A percentile compares a stretch with the other conserved stretches of the same genome.
phyloP scores from a whole-genome alignment of 2,888 invertebrate species.

The Zeuzera pyrina region DNA sequence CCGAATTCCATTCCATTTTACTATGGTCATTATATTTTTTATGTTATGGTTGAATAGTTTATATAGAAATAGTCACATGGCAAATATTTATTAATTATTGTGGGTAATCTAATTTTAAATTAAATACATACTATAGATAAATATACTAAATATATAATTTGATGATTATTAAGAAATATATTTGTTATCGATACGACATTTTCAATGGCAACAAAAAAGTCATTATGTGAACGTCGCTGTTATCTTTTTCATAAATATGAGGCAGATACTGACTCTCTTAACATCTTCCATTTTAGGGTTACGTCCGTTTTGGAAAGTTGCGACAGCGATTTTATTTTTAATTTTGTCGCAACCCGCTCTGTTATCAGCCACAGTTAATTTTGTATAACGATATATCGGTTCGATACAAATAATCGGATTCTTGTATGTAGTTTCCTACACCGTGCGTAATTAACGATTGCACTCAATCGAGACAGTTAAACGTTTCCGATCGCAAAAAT shows the following conservation, averaged over 20 bases:
- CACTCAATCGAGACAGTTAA: conserved; percentile 32
- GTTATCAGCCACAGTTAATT: conserved; percentile 25
- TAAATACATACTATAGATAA: too few relatives aligned
- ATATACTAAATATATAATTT: too few relatives aligned
- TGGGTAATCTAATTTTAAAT: too few relatives aligned
- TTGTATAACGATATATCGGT: conserved; percentile 26
- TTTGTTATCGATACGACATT: too few relatives aligned
- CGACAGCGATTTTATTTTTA: conserved; percentile 17
- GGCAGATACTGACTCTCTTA: conserved; percentile 30
- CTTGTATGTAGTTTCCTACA: conserved; percentile 34
- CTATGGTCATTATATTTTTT: too few relatives aligned
- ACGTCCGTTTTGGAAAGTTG: conserved; percentile 22
- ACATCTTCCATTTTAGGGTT: conserved; percentile 28
- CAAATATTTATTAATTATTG: too few relatives aligned
- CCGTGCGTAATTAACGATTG: conserved; percentile 37
- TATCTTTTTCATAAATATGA: conserved; percentile 24
- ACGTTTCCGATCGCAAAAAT: conserved; percentile 45
- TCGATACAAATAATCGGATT: conserved; percentile 28
- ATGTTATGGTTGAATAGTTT: too few relatives aligned
- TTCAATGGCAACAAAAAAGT: conserved; percentile 1
- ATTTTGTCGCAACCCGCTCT: not conserved
- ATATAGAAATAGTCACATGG: too few relatives aligned
- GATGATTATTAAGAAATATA: too few relatives aligned
- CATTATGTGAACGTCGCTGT: not conserved
- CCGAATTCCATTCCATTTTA: too few relatives aligned